Conservation (phyloP, 2,797 vertebrate genomes). For the Myioborus miniatus region DNA sequence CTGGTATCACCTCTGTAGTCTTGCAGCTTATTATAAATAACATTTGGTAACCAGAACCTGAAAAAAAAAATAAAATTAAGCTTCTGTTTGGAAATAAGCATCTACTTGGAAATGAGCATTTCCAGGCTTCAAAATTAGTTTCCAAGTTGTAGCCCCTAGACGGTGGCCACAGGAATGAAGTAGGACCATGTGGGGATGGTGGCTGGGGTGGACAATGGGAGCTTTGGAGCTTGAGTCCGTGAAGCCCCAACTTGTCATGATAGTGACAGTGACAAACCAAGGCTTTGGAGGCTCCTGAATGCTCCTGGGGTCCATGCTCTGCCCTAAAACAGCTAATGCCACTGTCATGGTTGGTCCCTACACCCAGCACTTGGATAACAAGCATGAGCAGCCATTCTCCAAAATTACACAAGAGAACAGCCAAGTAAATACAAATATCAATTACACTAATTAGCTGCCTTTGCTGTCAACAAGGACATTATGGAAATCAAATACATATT, state of each 20-base stretch:
- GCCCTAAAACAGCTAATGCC: background rate
- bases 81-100: background rate
- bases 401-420: background rate
- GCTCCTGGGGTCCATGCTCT: rapidly evolving
- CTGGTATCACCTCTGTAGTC: conserved; percentile 37
- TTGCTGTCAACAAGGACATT: conserved; percentile 26
- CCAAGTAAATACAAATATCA: conserved; percentile 42
- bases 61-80: background rate
- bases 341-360: background rate
- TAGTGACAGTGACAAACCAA: rapidly evolving
- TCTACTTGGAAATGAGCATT: conserved; percentile 4
- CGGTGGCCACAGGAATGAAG: background rate
- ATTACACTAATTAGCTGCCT: conserved; percentile 39
- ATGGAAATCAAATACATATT: conserved; percentile 43
- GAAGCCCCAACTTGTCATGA: background rate
- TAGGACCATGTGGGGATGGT: background rate
- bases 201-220: rapidly evolving
- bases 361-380: background rate
- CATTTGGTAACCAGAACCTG: background rate
- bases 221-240: background rate
- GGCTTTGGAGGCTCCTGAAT: rapidly evolving
- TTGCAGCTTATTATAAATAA: conserved; percentile 19
- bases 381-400: background rate
- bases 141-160: background rate
- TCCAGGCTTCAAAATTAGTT: conserved; percentile 2